Evolutionary conservation across 2,113 vertebrate genomes (phyloP).

Genomic region (Petaurus breviceps): DNA sequence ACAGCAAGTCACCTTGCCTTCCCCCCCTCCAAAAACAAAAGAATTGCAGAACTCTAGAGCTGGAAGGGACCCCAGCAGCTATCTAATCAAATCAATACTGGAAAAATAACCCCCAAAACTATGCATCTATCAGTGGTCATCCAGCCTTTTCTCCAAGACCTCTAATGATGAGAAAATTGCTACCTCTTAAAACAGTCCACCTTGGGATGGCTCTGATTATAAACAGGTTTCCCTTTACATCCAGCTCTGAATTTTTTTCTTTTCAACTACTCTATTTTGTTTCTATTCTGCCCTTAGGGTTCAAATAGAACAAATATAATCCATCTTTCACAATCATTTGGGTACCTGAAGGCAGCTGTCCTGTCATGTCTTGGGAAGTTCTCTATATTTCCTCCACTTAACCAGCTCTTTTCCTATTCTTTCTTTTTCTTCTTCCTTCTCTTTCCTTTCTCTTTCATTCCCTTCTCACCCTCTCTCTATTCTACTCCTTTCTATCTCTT

Average conservation of each 20-base stretch:
- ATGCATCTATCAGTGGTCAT: neutral
- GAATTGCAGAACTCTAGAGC: neutral
- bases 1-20: too few species aligned
- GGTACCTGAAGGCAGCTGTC: neutral
- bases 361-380: neutral
- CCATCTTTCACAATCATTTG: neutral
- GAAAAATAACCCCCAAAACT: neutral
- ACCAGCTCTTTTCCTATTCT: neutral
- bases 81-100: neutral
- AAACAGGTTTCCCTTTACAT: neutral
- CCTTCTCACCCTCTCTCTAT: neutral
- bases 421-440: neutral
- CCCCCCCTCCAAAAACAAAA: too few species aligned
- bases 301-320: neutral
- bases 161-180: neutral
- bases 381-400: neutral
- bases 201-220: neutral
- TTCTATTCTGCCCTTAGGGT: neutral
- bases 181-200: neutral
- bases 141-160: neutral
- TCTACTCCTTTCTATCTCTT: neutral
- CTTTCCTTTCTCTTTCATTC: neutral
- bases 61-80: neutral
- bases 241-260: neutral
- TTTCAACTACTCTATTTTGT: neutral